Evolutionary conservation across 2,888 invertebrate genomes (phyloP), one percentile per base, ranked within the genome.

Genomic region (Hybos culiciformis): DNA sequence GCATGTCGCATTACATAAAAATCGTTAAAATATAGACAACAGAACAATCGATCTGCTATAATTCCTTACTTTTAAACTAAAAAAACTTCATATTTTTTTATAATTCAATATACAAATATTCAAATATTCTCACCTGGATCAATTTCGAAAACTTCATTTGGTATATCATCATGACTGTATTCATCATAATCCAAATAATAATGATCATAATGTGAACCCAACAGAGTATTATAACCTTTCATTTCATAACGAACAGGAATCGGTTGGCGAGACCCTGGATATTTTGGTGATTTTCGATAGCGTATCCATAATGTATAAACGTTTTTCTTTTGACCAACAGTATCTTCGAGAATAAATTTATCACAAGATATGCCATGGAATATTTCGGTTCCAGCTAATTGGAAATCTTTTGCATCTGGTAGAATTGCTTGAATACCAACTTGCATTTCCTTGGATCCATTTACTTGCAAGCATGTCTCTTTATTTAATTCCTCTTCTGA

Each of bases 171-270:
- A 7, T 76, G 72, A 33, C 73, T 67, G 49, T 76, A 81, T 47
- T 71, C 70, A 34, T 77, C 75, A 56, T 94, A 94, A 36, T 82
- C 78, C 38, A 96, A 62, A 60, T 83, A 86, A 59, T 96, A 96
- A 62, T 93, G 92, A 64, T 96, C 94, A 59, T 85, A 94, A 64
- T 96, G 94, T 0, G 93, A 93, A 1, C 93, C 93, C n/a, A 96
- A 70, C 1, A 96, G 70, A 0, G 81, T 77, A 62, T 96, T 93
- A 64, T 75, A 94, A 1, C 94, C 96, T 57, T 78, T 79, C 94
- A 96, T 96, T 68, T 93, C 90, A 62, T 93, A 96, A 48, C 76
- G 74, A 33, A 83, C 74, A 1, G 83, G 86, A 36, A 87, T 77
- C 8, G 85, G 77, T 48, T 76, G 61, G 7, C 63, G 56, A 3